phyloP scores from a whole-genome alignment of 2,113 vertebrate genomes.

The Rhineura floridana region DNA sequence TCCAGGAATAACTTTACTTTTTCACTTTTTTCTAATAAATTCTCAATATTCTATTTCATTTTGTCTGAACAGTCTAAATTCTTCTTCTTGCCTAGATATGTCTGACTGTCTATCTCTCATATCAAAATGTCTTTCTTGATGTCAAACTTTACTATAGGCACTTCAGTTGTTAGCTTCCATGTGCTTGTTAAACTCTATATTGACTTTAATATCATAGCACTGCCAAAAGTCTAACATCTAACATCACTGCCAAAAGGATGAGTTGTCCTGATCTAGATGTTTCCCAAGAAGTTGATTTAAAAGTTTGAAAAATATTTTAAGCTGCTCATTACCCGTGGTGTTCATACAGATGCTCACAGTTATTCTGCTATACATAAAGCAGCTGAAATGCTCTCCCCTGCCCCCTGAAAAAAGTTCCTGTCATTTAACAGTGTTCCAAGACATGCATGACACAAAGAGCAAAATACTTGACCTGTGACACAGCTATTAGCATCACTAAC shows the following conservation, averaged over 20 bases:
- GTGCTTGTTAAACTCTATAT: neutral
- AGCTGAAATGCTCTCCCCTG: neutral
- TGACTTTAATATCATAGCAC: neutral
- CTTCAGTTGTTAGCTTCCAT: neutral
- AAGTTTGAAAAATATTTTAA: neutral
- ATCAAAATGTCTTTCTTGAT: neutral
- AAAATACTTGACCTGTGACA: slow-evolving; percentile 22
- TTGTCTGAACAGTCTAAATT: neutral
- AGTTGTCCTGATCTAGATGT: neutral
- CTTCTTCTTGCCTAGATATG: neutral
- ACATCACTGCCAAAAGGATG: neutral
- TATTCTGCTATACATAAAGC: neutral
- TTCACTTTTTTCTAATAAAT: neutral
- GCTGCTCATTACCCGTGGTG: too few species aligned
- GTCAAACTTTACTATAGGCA: neutral
- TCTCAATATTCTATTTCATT: neutral
- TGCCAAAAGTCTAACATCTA: neutral
- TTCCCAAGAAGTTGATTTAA: neutral
- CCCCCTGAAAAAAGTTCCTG: neutral
- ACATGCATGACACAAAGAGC: slow-evolving; percentile 10
- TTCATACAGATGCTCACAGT: neutral
- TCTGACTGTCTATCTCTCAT: neutral
- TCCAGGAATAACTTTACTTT: neutral
- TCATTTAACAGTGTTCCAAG: slow-evolving; percentile 6
- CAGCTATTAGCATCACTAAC: neutral